A percentile compares a stretch with the other conserved stretches of the same genome.
Evolutionary conservation across 2,888 invertebrate genomes (phyloP).

Genomic region (Melipona beecheii): DNA sequence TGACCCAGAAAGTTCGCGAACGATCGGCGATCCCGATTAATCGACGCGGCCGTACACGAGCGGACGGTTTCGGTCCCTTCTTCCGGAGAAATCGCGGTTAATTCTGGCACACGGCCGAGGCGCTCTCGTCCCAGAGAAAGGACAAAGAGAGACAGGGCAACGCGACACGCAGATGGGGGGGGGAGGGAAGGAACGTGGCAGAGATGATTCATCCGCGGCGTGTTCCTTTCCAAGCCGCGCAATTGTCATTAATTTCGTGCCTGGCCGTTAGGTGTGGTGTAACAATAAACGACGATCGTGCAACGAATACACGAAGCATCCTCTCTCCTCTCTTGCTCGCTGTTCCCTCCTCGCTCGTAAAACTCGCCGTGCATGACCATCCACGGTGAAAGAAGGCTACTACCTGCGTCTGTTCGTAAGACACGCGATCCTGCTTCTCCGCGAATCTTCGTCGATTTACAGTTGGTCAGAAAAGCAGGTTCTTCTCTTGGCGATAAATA

Average conservation of each 20-base stretch:
- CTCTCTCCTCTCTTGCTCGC: not conserved
- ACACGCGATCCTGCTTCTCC: not conserved
- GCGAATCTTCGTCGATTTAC: not conserved
- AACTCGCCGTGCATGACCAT: constrained; percentile 30
- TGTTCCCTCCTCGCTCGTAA: constrained; percentile 31
- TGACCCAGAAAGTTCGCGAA: constrained; percentile 8
- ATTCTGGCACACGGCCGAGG: constrained; percentile 54
- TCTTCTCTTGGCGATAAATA: too few relatives aligned
- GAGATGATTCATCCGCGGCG: constrained; percentile 64
- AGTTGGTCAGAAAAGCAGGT: too few relatives aligned
- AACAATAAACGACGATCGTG: constrained; percentile 66
- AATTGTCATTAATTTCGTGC: constrained; percentile 66
- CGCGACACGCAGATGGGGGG: not conserved
- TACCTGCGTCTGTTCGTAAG: not conserved
- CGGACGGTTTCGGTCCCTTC: constrained; percentile 41
- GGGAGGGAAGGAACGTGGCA: constrained; percentile 49
- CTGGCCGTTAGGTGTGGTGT: constrained; percentile 58
- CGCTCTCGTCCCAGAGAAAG: constrained; percentile 57
- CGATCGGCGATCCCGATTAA: constrained; percentile 32
- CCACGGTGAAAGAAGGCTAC: not conserved
- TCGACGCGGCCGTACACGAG: constrained; percentile 20
- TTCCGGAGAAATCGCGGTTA: constrained; percentile 70
- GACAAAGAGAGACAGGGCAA: constrained; percentile 64
- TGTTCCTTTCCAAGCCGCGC: constrained; percentile 51
- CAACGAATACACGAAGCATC: constrained; percentile 57